Evolutionary conservation across 2,888 invertebrate genomes (phyloP).

Genomic region (Spilarctia lutea): DNA sequence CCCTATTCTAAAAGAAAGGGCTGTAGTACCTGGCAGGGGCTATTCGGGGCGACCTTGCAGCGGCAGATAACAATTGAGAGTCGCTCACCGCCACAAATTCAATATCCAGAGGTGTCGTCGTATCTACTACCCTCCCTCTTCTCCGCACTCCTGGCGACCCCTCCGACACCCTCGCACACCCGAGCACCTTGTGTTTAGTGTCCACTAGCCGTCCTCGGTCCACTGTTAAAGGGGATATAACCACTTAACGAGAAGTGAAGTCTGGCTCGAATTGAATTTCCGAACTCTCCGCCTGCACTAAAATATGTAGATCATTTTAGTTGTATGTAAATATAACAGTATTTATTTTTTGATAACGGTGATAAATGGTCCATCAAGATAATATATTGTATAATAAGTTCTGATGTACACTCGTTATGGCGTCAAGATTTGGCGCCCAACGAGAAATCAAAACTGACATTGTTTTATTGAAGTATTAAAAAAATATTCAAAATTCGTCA

Average conservation of each 20-base stretch:
- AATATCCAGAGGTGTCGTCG: conserved; percentile 83
- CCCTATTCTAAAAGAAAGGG: conserved; percentile 79
- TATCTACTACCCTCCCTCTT: conserved; percentile 50
- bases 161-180: conserved; percentile 36
- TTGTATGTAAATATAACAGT: conserved; percentile 32
- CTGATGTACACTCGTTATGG: conserved; percentile 33
- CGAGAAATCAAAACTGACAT: background rate
- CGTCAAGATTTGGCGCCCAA: conserved; percentile 25
- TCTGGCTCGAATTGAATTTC: conserved; percentile 83
- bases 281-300: conserved; percentile 62
- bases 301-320: conserved; percentile 59
- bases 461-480: background rate
- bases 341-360: background rate
- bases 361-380: background rate
- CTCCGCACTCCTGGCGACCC: conserved; percentile 36
- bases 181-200: conserved; percentile 76
- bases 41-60: conserved; percentile 80
- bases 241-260: conserved; percentile 84
- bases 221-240: conserved; percentile 78
- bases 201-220: conserved; percentile 72
- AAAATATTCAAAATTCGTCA: conserved; percentile 33
- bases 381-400: background rate
- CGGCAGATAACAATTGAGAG: conserved; percentile 84
- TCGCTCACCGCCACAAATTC: conserved; percentile 81
- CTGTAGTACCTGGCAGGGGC: conserved; percentile 75